Evolutionary conservation across 2,113 vertebrate genomes (phyloP), one percentile per base, ranked within the genome.

Genomic region (Ondatra zibethicus): DNA sequence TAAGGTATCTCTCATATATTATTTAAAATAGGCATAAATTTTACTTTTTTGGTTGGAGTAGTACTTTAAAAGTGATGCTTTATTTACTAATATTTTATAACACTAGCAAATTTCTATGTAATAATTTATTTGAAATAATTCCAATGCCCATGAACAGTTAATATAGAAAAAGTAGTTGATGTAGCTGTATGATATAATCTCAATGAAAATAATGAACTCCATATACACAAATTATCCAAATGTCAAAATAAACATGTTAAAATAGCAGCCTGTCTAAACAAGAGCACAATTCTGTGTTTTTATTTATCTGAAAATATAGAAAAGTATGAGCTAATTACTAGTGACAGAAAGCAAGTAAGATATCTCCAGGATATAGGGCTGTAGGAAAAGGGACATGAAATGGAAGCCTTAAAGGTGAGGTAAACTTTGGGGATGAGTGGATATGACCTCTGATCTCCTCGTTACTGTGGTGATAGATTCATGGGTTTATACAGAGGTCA

Each of bases 241-340:
- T n/a, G 92, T 88, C 8, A 42, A 92, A 92, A 75, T 90, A 78
- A 85, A 68, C 66, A 31, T 5, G 10, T 76, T 45, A 47, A 25
- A 31, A 88, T 68, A 91, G 61, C 68, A 93, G 9, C 1, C 33
- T n/a, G 47, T n/a, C 55, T 29, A 47, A 92, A 90, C 70, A 55
- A 16, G 10, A 50, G 1, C 66, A 81, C 4, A 63, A n/a, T 89
- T 89, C 21, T 52, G 1, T 76, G 8, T 27, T 82, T 85, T 78
- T 23, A 61, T 82, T 88, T 91, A 76, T 92, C 33, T 91, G 77
- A 70, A 95, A 85, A 10, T 93, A 42, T 89, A 66, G 47, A 76
- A 82, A 61, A 47, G 13, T 42, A 1, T 82, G 85, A 90, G 39
- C 33, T 87, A 81, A 75, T 92, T 66, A 61, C 29, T 17, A 63